Base-by-base conservation (phyloP, 2,797 vertebrate genomes). In the Pteronotus mesoamericanus region DNA sequence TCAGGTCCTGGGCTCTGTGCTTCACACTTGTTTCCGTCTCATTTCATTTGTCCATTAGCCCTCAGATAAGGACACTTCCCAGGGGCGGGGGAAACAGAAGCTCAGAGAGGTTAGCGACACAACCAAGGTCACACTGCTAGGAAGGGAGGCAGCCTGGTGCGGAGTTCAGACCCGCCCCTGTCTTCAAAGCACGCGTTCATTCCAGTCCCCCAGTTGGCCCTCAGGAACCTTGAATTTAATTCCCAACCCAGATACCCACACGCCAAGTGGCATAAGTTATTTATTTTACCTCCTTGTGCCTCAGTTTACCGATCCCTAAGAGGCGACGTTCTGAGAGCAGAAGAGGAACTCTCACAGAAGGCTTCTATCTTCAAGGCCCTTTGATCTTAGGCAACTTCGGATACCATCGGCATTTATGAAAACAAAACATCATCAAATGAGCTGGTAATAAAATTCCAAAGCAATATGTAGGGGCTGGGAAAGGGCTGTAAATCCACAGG, bases 341-440 rank as follows among this genome's bases (percentile, higher is more conserved):
- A 66, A 53, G 37, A 77, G 77, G 39, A 79, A 46, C 57, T 61
- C 95, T 74, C 84, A 44, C 57, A 94, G 84, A 57, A 86, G 57
- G 44, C 46, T 34, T 77, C 57, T 74, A 6, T 83, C 39, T 46
- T 51, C 15, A 0, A 7, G 26, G 1, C 9, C 69, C 92, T 98
- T 94, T 96, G 96, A 96, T 97, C 85, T 68, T 22, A 22, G 0
- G 34, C 66, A 82, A 74, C 82, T 74, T 95, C 8, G 72, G 87
- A 94, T 89, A 92, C 79, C 93, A 95, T 79, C 80, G 42, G 96
- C 85, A 39, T 78, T 96, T 88, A 77, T 68, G 68, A 91, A 96
- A 93, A 89, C 95, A 94, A 95, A 92, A 66, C 88, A 87, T 89
- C 95, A 89, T 87, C 95, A 74, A 92, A 87, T 6, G 37, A 93